Conservation (phyloP, 2,888 invertebrate species). For the Eurytoma adleriae region DNA sequence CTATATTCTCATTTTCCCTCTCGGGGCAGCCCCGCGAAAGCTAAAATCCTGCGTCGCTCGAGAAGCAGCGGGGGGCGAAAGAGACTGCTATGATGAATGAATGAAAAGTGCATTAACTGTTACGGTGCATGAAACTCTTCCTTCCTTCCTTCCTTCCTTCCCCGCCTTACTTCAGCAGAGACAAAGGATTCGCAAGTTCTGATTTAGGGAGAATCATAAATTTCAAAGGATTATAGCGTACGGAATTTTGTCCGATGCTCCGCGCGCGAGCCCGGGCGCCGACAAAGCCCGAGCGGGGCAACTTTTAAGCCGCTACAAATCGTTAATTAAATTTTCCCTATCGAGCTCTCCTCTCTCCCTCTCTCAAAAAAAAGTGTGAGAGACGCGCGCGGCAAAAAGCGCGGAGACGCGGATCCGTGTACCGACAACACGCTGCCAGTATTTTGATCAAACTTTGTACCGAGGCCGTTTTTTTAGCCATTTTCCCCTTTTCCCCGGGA, state of each 20-base stretch:
- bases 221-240: conserved; percentile 47
- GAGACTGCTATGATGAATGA: conserved; percentile 47
- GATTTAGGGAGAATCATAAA: conserved; percentile 55
- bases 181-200: conserved; percentile 52
- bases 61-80: background rate
- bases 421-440: too few species aligned
- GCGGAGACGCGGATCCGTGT: too few species aligned
- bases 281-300: background rate
- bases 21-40: conserved; percentile 17
- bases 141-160: background rate
- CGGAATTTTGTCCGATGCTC: conserved; percentile 42
- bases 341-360: conserved; percentile 2
- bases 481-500: conserved; percentile 29
- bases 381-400: too few species aligned
- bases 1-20: too few species aligned
- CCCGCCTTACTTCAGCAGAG: conserved; percentile 25
- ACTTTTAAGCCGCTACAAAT: conserved; percentile 44
- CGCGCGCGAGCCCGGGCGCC: background rate
- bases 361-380: too few species aligned
- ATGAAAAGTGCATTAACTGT: conserved; percentile 54
- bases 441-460: too few species aligned
- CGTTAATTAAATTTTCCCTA: conserved; percentile 46
- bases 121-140: conserved; percentile 45
- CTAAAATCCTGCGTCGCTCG: background rate
- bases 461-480: too few species aligned